phyloP scores from a whole-genome alignment of 37 sponge, comb jelly and placozoan genomes.

The Lycopodina hypogea region DNA sequence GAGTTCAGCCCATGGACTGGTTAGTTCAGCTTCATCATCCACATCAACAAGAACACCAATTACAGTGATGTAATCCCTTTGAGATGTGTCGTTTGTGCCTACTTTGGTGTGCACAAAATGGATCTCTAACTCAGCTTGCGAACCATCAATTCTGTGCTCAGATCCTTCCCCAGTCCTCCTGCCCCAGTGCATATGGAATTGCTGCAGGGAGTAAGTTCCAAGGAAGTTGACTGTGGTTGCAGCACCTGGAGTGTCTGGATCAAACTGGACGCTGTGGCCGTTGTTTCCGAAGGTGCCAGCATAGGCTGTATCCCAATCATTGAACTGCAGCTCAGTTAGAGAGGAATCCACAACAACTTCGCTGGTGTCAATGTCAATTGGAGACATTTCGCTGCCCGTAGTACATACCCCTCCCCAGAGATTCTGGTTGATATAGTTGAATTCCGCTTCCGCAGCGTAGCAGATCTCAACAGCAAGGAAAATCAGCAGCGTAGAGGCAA shows the following conservation, averaged over 20 bases:
- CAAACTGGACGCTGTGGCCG: not conserved
- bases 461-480: not conserved
- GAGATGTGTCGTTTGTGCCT: not conserved
- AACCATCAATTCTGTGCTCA: constrained; percentile 38
- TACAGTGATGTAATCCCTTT: constrained; percentile 8
- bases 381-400: constrained; percentile 17
- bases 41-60: constrained; percentile 36
- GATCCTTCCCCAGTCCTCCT: constrained; percentile 23
- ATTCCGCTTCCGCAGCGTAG: not conserved
- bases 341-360: not conserved
- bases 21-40: not conserved
- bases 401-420: constrained; percentile 21
- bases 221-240: constrained; percentile 4
- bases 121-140: constrained; percentile 16
- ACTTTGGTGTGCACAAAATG: constrained; percentile 46
- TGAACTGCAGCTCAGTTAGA: not conserved
- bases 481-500: not conserved
- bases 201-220: constrained; percentile 40
- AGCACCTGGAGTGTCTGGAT: not conserved
- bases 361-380: constrained; percentile 29
- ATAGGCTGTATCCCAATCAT: not conserved
- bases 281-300: constrained; percentile 8
- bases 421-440: constrained; percentile 32
- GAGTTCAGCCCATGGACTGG: constrained; percentile 25
- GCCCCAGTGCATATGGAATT: constrained; percentile 75